Conservation (phyloP, 2,113 vertebrate species). For the Illadopsis cleaveri region DNA sequence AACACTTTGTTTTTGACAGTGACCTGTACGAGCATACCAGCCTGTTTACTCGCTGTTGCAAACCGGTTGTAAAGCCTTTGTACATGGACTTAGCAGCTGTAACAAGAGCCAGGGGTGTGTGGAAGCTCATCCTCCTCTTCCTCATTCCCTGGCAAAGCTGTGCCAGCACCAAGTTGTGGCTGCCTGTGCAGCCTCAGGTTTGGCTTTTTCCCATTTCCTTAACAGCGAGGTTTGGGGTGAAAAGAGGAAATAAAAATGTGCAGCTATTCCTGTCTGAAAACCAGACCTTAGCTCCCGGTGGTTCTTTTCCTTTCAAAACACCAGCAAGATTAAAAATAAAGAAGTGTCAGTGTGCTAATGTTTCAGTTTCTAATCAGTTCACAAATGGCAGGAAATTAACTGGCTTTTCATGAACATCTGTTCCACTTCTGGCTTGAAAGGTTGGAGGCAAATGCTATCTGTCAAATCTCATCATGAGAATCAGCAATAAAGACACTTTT, state of each 20-base stretch:
- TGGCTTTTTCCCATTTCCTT: conserved; percentile 31
- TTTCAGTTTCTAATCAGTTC: conserved; percentile 67
- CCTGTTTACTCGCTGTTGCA: background rate
- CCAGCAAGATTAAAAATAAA: conserved; percentile 23
- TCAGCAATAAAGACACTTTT: conserved; percentile 33
- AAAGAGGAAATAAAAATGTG: conserved; percentile 62
- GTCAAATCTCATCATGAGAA: conserved; percentile 53
- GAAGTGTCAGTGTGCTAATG: conserved; percentile 18
- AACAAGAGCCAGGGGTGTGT: background rate
- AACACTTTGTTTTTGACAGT: background rate
- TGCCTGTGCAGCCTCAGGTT: background rate
- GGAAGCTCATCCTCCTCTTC: background rate
- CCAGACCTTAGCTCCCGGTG: conserved; percentile 3
- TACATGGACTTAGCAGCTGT: background rate
- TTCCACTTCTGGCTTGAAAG: conserved; percentile 66
- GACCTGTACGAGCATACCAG: background rate
- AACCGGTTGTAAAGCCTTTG: background rate
- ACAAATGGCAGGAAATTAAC: conserved; percentile 72
- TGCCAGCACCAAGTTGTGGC: background rate
- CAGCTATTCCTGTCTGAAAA: background rate
- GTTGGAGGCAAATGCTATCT: conserved; percentile 63
- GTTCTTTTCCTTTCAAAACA: conserved; percentile 35
- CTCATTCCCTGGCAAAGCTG: background rate
- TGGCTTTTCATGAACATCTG: conserved; percentile 70
- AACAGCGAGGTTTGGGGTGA: background rate